Evolutionary conservation across 1,140 invertebrate species (phyloP).

Genomic region (Panulirus ornatus): DNA sequence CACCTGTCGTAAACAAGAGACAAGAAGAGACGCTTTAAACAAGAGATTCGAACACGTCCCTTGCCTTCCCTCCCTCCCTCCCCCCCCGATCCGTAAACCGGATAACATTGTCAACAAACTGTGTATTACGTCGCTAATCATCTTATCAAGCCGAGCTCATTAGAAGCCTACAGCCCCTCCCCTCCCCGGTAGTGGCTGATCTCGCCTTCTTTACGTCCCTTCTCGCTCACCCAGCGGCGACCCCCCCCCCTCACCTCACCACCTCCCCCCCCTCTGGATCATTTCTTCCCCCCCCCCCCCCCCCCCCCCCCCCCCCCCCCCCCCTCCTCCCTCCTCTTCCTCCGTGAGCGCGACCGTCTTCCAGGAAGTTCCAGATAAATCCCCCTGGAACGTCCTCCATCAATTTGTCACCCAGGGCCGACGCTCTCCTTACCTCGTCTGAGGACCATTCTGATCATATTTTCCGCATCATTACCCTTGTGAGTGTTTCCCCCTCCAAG

Average conservation of each 20-base stretch:
- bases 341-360: background rate
- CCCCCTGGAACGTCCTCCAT: slow-evolving; percentile 48
- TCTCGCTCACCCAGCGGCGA: no score
- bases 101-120: slow-evolving; percentile 39
- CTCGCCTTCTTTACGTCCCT: background rate
- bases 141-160: slow-evolving; percentile 24
- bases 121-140: slow-evolving; percentile 30
- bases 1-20: no score
- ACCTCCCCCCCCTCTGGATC: background rate
- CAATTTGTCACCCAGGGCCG: slow-evolving; percentile 57
- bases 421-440: slow-evolving; percentile 47
- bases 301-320: background rate
- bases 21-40: no score
- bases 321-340: background rate
- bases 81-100: background rate
- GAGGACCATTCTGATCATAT: slow-evolving; percentile 67
- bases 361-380: slow-evolving; percentile 40
- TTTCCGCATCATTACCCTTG: slow-evolving; percentile 64
- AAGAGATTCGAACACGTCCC: no score
- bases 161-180: slow-evolving; percentile 1
- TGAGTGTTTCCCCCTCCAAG: slow-evolving; percentile 50
- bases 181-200: background rate
- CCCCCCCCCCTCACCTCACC: no score
- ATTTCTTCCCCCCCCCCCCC: background rate
- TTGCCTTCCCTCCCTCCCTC: background rate